Evolutionary conservation across 2,888 invertebrate species (phyloP), one percentile per base, ranked within the genome.

Genomic region (Cancer borealis): DNA sequence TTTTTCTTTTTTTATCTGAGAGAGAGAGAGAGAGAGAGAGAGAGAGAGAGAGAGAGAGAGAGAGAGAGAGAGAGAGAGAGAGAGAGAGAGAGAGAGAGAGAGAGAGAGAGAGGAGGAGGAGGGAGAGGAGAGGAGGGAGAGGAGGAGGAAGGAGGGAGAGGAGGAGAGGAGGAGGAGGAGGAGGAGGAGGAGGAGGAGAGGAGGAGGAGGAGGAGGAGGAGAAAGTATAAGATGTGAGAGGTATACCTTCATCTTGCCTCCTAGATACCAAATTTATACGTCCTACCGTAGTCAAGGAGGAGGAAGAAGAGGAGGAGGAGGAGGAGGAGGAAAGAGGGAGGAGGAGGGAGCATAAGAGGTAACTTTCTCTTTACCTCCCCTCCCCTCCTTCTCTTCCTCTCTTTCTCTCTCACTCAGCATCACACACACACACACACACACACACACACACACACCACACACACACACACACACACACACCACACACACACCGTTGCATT

Each of bases 391-490:
- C 60, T 21, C 73, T 73, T 26, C 26, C 73, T 73, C 73, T 45
- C 66, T 66, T 17, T 39, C 39, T 66, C 91, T 66, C 26, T n/a
- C 49, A 30, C 47, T n/a, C 47, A 26, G 12, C 3, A 39, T 5
- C 49, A 21, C n/a, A 73, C 73, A 45, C 45, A 88, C 73, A 73
- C 66, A 87, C 46, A 87, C 46, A 87, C 46, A 79, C 30, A 79
- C 30, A 79, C 30, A 79, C 30, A 79, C 30, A 79, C 21, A 47
- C 46, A 88, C 46, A 88, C 46, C 46, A 88, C 46, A 88, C 46
- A 88, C 46, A 90, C 49, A 90, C 49, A 90, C 49, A 90, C 49
- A 90, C 49, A 90, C 46, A 90, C 54, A 49, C 47, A 89, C n/a
- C n/a, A 89, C 47, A 89, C 26, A 89, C n/a, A 45, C 46, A 30